A percentile compares a stretch with the other conserved stretches of the same genome.
Evolutionary conservation across 1,140 invertebrate species (phyloP).

Genomic region (Drosophila lacertosa): DNA sequence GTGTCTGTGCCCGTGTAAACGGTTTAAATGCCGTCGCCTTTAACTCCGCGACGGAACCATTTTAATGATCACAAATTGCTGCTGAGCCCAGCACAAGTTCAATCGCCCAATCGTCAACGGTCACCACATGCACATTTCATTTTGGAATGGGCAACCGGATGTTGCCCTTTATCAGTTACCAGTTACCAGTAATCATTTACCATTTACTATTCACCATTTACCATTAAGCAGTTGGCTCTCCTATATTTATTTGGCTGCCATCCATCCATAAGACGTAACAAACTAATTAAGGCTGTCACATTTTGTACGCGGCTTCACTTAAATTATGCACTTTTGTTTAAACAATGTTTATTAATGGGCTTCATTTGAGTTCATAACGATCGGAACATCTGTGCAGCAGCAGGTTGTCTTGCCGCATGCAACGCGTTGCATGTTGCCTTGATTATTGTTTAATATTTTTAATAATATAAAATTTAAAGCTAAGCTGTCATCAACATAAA

Average conservation of each 20-base stretch:
- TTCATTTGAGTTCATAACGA: slow-evolving; percentile 2
- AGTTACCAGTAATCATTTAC: not conserved
- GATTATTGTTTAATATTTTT: not conserved
- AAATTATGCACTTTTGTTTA: slow-evolving; percentile 49
- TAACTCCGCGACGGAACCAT: slow-evolving; percentile 57
- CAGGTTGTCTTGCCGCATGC: slow-evolving; percentile 17
- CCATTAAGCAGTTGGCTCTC: slow-evolving; percentile 31
- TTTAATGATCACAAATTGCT: slow-evolving; percentile 80
- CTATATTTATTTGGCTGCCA: slow-evolving; percentile 9
- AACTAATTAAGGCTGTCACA: slow-evolving; percentile 55
- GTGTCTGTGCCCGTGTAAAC: slow-evolving; percentile 32
- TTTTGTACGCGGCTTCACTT: slow-evolving; percentile 19
- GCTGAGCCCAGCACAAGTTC: slow-evolving; percentile 39
- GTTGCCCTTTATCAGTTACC: slow-evolving; percentile 40
- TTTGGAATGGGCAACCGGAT: slow-evolving; percentile 28
- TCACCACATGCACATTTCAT: slow-evolving; percentile 32
- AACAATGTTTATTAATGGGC: slow-evolving; percentile 24
- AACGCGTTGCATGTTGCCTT: not conserved
- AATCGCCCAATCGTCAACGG: slow-evolving; percentile 38
- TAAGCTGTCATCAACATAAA: no score
- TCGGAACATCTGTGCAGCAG: slow-evolving; percentile 30
- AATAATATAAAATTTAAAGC: no score
- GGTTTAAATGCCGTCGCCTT: slow-evolving; percentile 27
- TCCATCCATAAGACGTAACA: slow-evolving; percentile 53
- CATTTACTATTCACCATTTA: not conserved